Conservation (phyloP, 2,888 invertebrate genomes). For the Lithophane socia region DNA sequence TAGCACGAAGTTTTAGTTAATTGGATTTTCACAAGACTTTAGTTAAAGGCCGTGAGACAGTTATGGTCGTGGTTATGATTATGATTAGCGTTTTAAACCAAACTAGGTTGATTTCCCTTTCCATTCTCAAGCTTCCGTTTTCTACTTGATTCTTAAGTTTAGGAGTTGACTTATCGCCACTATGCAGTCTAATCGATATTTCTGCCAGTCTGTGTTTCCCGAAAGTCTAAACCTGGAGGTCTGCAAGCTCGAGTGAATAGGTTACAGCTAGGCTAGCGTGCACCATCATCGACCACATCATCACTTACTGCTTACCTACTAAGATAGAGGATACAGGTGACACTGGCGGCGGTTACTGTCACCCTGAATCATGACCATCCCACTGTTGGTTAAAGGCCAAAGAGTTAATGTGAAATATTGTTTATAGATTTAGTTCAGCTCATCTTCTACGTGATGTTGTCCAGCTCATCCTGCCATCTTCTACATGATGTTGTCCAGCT, state of each 20-base stretch:
- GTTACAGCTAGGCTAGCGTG: neutral
- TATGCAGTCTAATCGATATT: neutral
- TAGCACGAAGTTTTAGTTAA: slow-evolving; percentile 23
- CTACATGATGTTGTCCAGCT: neutral
- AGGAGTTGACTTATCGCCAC: neutral
- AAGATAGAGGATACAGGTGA: neutral
- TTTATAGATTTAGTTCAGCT: neutral
- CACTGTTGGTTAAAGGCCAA: slow-evolving; percentile 1
- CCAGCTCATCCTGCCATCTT: neutral
- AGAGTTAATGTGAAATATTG: neutral
- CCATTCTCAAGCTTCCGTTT: neutral
- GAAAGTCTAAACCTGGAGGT: neutral
- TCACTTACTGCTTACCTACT: neutral
- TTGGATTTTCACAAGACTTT: slow-evolving; percentile 18
- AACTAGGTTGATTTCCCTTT: slow-evolving; percentile 27
- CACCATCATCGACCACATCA: neutral
- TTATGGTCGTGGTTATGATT: slow-evolving; percentile 11
- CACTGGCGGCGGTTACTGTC: neutral
- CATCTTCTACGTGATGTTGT: neutral
- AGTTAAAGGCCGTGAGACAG: slow-evolving; percentile 20
- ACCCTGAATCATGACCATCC: neutral
- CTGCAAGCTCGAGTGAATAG: neutral
- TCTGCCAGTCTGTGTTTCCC: neutral
- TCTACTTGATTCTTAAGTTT: slow-evolving; percentile 5
- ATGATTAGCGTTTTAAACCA: slow-evolving; percentile 20